phyloP scores from a whole-genome alignment of 2,113 vertebrate genomes.

The Malurus elegans region DNA sequence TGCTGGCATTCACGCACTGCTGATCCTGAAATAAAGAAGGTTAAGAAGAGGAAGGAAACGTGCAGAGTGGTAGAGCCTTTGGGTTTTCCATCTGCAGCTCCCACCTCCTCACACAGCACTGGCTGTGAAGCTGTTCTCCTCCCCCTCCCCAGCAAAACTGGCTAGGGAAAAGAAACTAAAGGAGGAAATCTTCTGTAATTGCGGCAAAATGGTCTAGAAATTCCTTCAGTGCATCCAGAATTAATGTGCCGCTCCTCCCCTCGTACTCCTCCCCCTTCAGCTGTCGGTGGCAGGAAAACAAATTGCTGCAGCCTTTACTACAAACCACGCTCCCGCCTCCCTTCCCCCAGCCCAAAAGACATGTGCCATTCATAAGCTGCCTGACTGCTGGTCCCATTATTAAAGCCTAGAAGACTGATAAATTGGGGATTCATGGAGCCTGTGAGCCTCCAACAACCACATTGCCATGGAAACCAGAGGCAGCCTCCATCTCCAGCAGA shows the following conservation, averaged over 20 bases:
- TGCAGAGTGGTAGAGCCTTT: background rate
- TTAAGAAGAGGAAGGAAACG: background rate
- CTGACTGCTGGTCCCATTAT: constrained; percentile 68
- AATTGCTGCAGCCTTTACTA: constrained; percentile 52
- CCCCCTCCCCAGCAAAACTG: background rate
- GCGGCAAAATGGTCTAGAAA: constrained; percentile 27
- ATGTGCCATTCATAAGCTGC: constrained; percentile 69
- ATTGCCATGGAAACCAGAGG: constrained; percentile 78
- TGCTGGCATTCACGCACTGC: background rate
- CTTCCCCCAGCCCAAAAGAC: constrained; percentile 50
- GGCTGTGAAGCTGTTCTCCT: background rate
- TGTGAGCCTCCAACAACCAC: constrained; percentile 64
- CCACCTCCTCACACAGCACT: background rate
- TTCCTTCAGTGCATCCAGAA: constrained; percentile 41
- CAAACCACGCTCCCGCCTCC: background rate
- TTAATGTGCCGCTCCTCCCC: background rate
- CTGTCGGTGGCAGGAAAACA: constrained; percentile 35
- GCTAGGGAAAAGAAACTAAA: background rate
- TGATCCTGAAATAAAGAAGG: constrained; percentile 48
- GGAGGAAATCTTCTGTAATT: background rate
- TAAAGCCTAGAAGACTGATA: constrained; percentile 73
- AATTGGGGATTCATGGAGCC: constrained; percentile 71
- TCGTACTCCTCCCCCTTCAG: background rate
- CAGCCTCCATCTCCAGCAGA: constrained; percentile 61
- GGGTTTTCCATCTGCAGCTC: background rate